Evolutionary conservation across 2,888 invertebrate species (phyloP).

Genomic region (Andrena flavipes): DNA sequence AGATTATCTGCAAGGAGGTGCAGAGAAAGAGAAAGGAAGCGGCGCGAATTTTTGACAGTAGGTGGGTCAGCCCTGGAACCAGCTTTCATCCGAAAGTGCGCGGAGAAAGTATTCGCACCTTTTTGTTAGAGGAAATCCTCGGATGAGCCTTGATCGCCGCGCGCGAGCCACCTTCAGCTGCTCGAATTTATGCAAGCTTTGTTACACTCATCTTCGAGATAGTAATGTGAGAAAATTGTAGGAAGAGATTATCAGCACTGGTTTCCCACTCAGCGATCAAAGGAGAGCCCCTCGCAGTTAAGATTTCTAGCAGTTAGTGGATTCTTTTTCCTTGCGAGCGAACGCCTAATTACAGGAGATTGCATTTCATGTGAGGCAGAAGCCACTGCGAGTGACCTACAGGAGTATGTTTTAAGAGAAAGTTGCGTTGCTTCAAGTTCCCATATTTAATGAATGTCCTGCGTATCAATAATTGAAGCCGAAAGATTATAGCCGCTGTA

Average conservation of each 20-base stretch:
- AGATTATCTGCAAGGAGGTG: background rate
- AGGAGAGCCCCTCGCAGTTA: constrained; percentile 7
- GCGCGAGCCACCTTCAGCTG: no score
- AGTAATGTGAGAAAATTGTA: no score
- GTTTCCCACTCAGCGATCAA: background rate
- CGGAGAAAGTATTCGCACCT: constrained; percentile 51
- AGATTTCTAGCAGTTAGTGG: constrained; percentile 9
- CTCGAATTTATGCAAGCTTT: background rate
- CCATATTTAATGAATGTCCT: background rate
- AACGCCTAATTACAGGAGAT: constrained; percentile 29
- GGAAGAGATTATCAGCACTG: background rate
- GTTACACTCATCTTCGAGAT: background rate
- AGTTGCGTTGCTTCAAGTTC: constrained; percentile 10
- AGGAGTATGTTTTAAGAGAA: constrained; percentile 37
- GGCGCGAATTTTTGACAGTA: constrained; percentile 45
- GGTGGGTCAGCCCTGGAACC: constrained; percentile 45
- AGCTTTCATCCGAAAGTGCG: constrained; percentile 56
- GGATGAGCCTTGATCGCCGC: background rate
- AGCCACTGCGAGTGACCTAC: constrained; percentile 17
- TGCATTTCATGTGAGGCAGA: background rate
- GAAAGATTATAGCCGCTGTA: no score
- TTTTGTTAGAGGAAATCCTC: constrained; percentile 9
- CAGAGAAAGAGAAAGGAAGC: constrained; percentile 48
- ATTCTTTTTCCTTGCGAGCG: background rate
- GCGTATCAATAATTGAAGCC: background rate